A percentile compares a stretch with the other conserved stretches of the same genome.
phyloP scores from a whole-genome alignment of 2,113 vertebrate species.

The Engraulis encrasicolus region DNA sequence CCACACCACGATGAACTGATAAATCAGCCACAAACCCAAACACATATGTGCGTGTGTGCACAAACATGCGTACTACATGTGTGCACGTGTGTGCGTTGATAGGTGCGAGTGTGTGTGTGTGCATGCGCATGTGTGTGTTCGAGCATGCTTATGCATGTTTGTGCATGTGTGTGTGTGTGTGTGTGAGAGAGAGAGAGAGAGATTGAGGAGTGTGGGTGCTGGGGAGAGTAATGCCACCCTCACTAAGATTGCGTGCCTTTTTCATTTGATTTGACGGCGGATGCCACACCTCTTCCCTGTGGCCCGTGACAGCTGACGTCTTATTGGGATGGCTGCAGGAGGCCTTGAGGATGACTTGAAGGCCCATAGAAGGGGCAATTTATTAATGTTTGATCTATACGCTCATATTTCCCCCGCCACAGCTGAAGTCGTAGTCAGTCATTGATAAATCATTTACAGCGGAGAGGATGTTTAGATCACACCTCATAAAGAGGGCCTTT shows the following conservation, averaged over 20 bases:
- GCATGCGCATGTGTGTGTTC: not conserved
- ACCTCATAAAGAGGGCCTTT: not conserved
- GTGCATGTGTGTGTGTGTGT: not conserved
- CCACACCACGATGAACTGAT: not conserved
- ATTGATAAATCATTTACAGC: not conserved
- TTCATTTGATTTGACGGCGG: constrained; percentile 21
- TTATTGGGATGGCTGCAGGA: constrained; percentile 3
- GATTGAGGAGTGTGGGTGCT: too few relatives aligned
- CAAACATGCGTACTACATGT: too few relatives aligned
- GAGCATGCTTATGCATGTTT: not conserved
- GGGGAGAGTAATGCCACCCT: constrained; percentile 3
- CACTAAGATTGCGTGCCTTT: constrained; percentile 11
- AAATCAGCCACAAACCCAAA: not conserved
- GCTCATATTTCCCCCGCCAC: constrained; percentile 13
- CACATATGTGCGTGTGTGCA: constrained; percentile 3
- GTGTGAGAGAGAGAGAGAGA: not conserved
- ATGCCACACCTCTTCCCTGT: constrained; percentile 1
- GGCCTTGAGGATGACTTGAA: constrained; percentile 16
- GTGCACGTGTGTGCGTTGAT: too few relatives aligned
- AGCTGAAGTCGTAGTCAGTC: not conserved
- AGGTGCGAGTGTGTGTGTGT: not conserved
- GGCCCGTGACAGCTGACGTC: not conserved
- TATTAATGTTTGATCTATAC: constrained; percentile 10
- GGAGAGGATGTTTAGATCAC: not conserved
- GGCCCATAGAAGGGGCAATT: constrained; percentile 13